These are phyloP conservation scores for Ciona savignyi DNA, from an alignment of 23 tunicate species.

Conservation along the genomic window DNA sequence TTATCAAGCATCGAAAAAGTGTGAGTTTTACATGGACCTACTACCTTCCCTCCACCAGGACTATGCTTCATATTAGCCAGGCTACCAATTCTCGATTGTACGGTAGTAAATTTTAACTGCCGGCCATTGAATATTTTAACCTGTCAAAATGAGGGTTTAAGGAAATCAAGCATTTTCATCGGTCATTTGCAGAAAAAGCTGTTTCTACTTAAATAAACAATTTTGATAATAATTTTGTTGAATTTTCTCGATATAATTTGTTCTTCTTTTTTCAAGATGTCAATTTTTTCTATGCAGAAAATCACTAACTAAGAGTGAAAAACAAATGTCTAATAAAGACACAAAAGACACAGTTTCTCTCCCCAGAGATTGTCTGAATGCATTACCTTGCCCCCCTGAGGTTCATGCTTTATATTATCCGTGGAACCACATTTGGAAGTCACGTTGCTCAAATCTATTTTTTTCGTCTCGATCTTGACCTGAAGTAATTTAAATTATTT, in stretches of 20 bases:
- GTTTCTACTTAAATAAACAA: too few species aligned
- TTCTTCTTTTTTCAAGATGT: too few species aligned
- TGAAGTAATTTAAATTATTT: background rate
- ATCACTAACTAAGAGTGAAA: too few species aligned
- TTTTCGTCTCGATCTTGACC: conserved; percentile 43
- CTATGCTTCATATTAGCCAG: conserved; percentile 47
- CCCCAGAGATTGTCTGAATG: background rate
- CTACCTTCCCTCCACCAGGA: conserved; percentile 85
- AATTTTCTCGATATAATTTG: too few species aligned
- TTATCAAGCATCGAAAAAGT: too few species aligned
- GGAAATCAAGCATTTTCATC: too few species aligned
- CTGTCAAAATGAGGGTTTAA: background rate
- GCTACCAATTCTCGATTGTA: conserved; percentile 60
- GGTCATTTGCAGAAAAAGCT: too few species aligned
- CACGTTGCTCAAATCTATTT: conserved; percentile 26
- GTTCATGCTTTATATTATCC: conserved; percentile 31
- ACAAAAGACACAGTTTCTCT: background rate
- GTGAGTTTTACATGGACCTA: too few species aligned
- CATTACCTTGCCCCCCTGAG: conserved; percentile 31
- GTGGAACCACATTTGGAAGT: conserved; percentile 26
- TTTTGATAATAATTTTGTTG: too few species aligned
- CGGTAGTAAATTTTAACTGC: conserved; percentile 32
- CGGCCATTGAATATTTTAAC: conserved; percentile 13
- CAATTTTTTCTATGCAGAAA: too few species aligned
- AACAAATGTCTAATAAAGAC: too few species aligned